A percentile compares a stretch with the other conserved stretches of the same genome.
These are phyloP conservation scores for Protosalanx chinensis DNA, from an alignment of 2,797 vertebrate species.

Conservation along the genomic window DNA sequence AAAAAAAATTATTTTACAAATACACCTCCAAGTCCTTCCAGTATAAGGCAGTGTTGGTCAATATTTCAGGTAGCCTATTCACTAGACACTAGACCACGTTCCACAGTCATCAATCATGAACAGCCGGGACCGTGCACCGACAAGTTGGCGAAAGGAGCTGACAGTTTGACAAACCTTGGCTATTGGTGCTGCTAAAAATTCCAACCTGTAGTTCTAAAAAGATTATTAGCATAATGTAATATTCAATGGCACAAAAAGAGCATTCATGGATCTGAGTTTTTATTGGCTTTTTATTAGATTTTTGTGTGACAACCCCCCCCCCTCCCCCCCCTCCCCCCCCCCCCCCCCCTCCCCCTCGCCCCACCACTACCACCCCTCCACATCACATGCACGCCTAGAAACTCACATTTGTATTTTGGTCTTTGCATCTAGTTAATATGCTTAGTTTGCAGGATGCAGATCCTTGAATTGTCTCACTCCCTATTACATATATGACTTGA, in stretches of 20 bases:
- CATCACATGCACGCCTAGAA: constrained; percentile 17
- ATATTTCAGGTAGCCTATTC: constrained; percentile 26
- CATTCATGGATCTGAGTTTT: constrained; percentile 72
- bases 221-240: constrained; percentile 70
- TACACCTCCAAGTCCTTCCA: no score
- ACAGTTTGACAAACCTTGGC: constrained; percentile 71
- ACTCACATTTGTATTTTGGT: constrained; percentile 60
- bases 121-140: constrained; percentile 48
- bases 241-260: constrained; percentile 73
- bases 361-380: constrained; percentile 2
- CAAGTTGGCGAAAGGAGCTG: constrained; percentile 60
- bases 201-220: constrained; percentile 63
- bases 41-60: constrained; percentile 41
- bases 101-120: constrained; percentile 72
- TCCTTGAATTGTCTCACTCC: no score
- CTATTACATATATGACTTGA: no score
- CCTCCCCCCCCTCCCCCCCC: constrained; percentile 36
- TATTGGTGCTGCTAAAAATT: constrained; percentile 52
- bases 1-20: no score
- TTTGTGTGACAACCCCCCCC: constrained; percentile 51
- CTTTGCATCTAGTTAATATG: constrained; percentile 68
- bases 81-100: constrained; percentile 43
- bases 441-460: constrained; percentile 57
- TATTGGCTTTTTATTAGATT: constrained; percentile 73
- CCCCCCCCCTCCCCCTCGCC: constrained; percentile 29